Evolutionary conservation across 2,797 vertebrate genomes (phyloP).

Genomic region (Cephalopachus bancanus): DNA sequence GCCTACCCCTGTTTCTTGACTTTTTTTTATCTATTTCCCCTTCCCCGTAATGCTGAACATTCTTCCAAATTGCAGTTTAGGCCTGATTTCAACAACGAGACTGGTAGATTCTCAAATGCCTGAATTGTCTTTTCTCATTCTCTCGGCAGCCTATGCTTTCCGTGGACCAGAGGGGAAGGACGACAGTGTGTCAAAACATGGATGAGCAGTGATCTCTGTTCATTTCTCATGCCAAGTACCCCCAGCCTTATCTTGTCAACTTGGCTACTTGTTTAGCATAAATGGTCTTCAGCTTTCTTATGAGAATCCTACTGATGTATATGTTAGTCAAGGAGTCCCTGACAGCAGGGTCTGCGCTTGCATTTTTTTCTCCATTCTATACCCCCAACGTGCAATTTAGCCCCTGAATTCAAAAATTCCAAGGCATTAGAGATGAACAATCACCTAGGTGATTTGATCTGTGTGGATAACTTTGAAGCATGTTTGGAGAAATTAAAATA

Average conservation of each 20-base stretch:
- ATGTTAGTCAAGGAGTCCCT: neutral
- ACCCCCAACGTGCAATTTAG: neutral
- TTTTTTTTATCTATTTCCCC: conserved; percentile 40
- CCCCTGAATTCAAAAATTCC: neutral
- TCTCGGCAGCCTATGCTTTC: neutral
- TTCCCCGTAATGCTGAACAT: neutral
- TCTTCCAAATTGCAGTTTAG: conserved; percentile 33
- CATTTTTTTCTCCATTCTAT: neutral
- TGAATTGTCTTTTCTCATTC: neutral
- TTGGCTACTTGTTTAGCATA: neutral
- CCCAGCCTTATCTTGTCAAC: neutral
- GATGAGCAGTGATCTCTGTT: neutral
- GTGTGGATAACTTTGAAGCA: conserved; percentile 40
- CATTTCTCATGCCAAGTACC: neutral
- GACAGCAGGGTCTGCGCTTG: neutral
- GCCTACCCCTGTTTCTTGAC: neutral
- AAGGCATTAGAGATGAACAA: neutral
- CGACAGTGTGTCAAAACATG: neutral
- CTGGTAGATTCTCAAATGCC: neutral
- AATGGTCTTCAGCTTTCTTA: neutral
- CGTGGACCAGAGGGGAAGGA: neutral
- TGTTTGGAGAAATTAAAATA: neutral
- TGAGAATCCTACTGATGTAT: neutral
- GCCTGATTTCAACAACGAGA: neutral
- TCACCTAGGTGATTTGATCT: conserved; percentile 15